Conservation (phyloP, 2,797 vertebrate species). For the Eremophila alpestris region DNA sequence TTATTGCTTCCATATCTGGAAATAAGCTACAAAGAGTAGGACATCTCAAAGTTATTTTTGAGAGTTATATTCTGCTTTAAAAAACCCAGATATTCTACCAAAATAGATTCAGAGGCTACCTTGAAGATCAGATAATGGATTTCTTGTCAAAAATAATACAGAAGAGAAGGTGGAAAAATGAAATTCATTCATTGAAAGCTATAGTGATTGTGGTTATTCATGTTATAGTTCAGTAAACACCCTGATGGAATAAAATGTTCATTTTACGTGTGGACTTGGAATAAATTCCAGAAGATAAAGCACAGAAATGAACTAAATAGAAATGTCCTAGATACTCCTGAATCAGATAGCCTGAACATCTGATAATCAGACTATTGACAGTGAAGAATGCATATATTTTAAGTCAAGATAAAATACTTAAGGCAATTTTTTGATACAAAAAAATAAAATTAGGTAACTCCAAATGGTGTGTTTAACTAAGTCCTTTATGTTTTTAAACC, state of each 20-base stretch:
- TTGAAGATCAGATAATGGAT: neutral
- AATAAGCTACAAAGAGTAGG: neutral
- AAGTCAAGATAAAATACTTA: neutral
- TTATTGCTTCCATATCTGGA: neutral
- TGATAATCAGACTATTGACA: neutral
- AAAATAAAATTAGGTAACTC: neutral
- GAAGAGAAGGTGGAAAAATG: neutral
- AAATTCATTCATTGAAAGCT: neutral
- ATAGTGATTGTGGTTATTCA: neutral
- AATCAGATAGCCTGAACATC: neutral
- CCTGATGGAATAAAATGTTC: neutral
- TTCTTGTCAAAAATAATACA: slow-evolving; percentile 8
- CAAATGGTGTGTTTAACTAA: neutral
- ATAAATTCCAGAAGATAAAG: neutral
- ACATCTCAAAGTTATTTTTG: neutral
- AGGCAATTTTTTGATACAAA: neutral
- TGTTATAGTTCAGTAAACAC: neutral
- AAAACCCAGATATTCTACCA: neutral
- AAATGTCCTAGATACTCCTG: neutral
- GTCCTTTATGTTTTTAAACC: neutral
- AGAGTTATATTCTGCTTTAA: neutral
- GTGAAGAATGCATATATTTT: neutral
- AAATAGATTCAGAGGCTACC: neutral
- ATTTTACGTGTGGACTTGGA: neutral
- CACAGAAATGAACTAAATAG: neutral